These are phyloP conservation scores for Stratiomys singularior DNA, from an alignment of 2,888 invertebrate species.

Conservation along the genomic window DNA sequence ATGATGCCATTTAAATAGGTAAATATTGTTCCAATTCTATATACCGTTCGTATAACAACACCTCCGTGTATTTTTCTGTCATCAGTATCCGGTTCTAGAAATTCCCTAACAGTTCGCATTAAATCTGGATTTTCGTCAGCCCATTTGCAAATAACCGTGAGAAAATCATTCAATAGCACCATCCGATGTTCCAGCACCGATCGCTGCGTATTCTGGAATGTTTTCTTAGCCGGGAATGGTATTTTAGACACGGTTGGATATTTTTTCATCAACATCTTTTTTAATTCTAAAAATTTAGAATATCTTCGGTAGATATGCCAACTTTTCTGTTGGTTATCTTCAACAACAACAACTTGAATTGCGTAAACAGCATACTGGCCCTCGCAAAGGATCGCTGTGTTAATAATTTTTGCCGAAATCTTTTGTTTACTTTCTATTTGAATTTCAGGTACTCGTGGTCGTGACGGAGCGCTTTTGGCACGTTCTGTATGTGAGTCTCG, in stretches of 20 bases:
- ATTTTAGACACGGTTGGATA: constrained; percentile 82
- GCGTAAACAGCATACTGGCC: constrained; percentile 91
- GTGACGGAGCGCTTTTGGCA: constrained; percentile 50
- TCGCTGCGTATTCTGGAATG: constrained; percentile 91
- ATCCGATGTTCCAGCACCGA: constrained; percentile 86
- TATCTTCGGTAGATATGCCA: constrained; percentile 95
- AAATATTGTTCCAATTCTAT: constrained; percentile 56
- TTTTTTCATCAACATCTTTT: constrained; percentile 70
- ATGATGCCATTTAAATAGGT: too few relatives aligned
- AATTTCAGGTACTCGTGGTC: constrained; percentile 47
- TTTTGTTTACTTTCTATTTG: constrained; percentile 48
- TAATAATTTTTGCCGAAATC: constrained; percentile 54
- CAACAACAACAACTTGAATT: constrained; percentile 76
- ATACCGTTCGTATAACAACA: constrained; percentile 70
- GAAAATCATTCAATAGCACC: constrained; percentile 81
- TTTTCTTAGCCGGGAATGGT: constrained; percentile 90
- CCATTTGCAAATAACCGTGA: constrained; percentile 75
- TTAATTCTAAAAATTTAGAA: constrained; percentile 92
- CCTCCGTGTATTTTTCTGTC: constrained; percentile 72
- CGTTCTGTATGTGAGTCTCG: constrained; percentile 43
- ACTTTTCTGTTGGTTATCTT: constrained; percentile 76
- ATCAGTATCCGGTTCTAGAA: constrained; percentile 77
- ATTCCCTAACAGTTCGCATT: constrained; percentile 67
- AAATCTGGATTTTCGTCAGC: constrained; percentile 70
- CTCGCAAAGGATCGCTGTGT: constrained; percentile 71